Evolutionary conservation across 30 jellyfish, hydroid and myxozoan genomes (phyloP).

Genomic region (Turritopsis rubra): DNA sequence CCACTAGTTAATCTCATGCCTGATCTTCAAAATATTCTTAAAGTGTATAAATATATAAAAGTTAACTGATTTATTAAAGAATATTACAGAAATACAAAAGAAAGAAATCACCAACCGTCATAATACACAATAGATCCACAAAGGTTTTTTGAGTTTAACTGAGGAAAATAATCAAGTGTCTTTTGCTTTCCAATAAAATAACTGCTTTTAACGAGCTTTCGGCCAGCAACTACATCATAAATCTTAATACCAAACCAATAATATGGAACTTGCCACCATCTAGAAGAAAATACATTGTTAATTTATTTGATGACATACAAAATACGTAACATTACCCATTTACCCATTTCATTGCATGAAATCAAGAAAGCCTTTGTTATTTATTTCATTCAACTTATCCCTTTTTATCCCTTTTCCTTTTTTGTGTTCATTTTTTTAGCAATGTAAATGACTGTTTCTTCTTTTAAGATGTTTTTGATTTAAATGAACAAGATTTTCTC

Average conservation of each 20-base stretch:
- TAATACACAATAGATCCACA: conserved; percentile 90
- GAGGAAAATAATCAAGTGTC: conserved; percentile 79
- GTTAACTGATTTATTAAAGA: neutral
- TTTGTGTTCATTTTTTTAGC: too few relatives aligned
- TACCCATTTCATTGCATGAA: too few relatives aligned
- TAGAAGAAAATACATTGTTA: neutral
- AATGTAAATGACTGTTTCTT: too few relatives aligned
- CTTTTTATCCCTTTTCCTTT: too few relatives aligned
- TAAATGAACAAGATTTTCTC: too few relatives aligned
- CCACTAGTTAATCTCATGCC: neutral
- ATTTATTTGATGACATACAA: too few relatives aligned
- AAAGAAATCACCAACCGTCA: conserved; percentile 56
- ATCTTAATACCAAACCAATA: conserved; percentile 94
- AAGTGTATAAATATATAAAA: too few relatives aligned
- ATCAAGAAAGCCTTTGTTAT: too few relatives aligned
- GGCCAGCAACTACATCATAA: conserved; percentile 97
- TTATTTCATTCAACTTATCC: too few relatives aligned
- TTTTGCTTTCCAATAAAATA: conserved; percentile 62
- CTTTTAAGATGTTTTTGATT: too few relatives aligned
- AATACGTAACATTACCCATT: too few relatives aligned
- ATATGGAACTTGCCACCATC: conserved; percentile 99
- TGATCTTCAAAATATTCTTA: neutral
- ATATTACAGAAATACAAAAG: neutral
- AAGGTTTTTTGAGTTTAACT: conserved; percentile 60
- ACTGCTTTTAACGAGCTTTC: conserved; percentile 74